Evolutionary conservation across 2,113 vertebrate genomes (phyloP), one percentile per base, ranked within the genome.

Genomic region (Sialia sialis): DNA sequence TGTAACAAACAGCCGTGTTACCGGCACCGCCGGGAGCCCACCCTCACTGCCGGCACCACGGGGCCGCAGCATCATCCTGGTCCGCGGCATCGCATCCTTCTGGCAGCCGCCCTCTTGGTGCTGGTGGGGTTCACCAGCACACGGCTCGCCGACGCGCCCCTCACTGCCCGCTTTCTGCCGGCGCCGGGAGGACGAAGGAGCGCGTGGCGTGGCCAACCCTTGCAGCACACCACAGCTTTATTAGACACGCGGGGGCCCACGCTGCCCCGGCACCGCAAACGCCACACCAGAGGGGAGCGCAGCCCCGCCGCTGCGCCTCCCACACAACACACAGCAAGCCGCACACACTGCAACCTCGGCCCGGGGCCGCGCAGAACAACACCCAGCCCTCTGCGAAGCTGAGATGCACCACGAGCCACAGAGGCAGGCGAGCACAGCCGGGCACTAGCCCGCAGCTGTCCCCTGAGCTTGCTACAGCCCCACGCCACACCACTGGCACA

Each of bases 1-100:
- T 99, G 97, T 72, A 97, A 98, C 56, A 95, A 55, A 96, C 49
- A 93, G n/a, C 82, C 4, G 2, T 2, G 43, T 96, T 79, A 96
- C 36, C 3, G 22, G 63, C 68, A 13, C 77, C 6, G 72, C 38
- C 8, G 6, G 73, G 22, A 75, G 41, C 81, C 36, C 41, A 6
- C 51, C 36, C 30, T 46, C 15, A 2, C 58, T 10, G 29, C 78
- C 3, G 27, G 67, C 64, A 51, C 69, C 23, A 0, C 0, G 8
- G n/a, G 39, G 66, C 74, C 38, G 41, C 18, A 25, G 66, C 60
- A 39, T 29, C 26, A 0, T 26, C 41, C 55, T 4, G 5, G 44
- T 22, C 4, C 2, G 2, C 4, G 62, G 67, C 39, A 30, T 20
- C 63, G 1, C 58, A 7, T 51, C 76, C 81, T 6, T 5, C 49